These are phyloP conservation scores for Drosophila sproati DNA, from an alignment of 1,140 invertebrate species.

Conservation along the genomic window DNA sequence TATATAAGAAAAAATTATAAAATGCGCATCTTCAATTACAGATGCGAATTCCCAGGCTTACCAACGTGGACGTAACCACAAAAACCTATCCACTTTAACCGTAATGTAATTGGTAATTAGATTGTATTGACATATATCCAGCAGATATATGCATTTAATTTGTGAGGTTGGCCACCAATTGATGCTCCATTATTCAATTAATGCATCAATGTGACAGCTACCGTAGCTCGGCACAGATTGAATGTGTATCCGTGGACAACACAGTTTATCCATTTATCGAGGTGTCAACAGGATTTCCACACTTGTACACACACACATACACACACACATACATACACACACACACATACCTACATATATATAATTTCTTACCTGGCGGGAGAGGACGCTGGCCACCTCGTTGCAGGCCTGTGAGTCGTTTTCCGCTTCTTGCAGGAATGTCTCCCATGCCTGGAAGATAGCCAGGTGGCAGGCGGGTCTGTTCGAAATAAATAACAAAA, in stretches of 20 bases:
- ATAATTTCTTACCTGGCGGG: slow-evolving; percentile 86
- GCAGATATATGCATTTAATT: slow-evolving; percentile 13
- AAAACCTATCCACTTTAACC: slow-evolving; percentile 53
- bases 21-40: slow-evolving; percentile 67
- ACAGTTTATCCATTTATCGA: slow-evolving; percentile 43
- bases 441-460: slow-evolving; percentile 96
- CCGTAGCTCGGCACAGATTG: slow-evolving; percentile 2
- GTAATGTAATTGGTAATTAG: slow-evolving; percentile 37
- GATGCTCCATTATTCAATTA: slow-evolving; percentile 52
- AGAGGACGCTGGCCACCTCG: slow-evolving; percentile 93
- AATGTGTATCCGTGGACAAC: slow-evolving; percentile 22
- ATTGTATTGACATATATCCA: background rate
- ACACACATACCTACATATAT: background rate
- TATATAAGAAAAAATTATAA: slow-evolving; percentile 36
- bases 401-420: slow-evolving; percentile 95
- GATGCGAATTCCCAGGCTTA: slow-evolving; percentile 65
- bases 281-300: slow-evolving; percentile 28
- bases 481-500: slow-evolving; percentile 39
- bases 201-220: slow-evolving; percentile 22
- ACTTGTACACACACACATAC: background rate
- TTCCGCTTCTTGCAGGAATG: slow-evolving; percentile 95
- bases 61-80: background rate
- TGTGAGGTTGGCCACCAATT: slow-evolving; percentile 26
- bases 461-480: slow-evolving; percentile 92
- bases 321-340: background rate